Evolutionary conservation across 2,888 invertebrate genomes (phyloP), one percentile per base, ranked within the genome.

Genomic region (Rhamphomyia laevipes): DNA sequence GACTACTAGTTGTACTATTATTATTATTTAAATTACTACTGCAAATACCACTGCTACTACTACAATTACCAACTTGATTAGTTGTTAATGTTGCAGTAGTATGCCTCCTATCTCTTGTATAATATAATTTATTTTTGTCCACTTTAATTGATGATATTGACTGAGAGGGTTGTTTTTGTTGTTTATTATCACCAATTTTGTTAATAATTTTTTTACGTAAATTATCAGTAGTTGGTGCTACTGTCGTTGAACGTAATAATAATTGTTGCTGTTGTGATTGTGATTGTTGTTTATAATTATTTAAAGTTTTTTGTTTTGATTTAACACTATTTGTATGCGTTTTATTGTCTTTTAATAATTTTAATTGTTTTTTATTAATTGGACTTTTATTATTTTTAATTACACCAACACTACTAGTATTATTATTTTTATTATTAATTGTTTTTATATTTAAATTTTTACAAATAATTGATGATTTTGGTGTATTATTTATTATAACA

Each of bases 231-330:
- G 21, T 6, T 21, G 35, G 42, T 27, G 21, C 12, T 41, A 48
- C 35, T 51, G 51, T 48, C 51, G 51, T 44, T 53, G 49, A 49
- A 49, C 27, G 48, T n/a, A 37, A 50, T 51, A 40, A 40, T 47
- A 53, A 43, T 40, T 51, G 47, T 31, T 53, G 52, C 43, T 46
- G 50, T 38, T 46, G 47, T 33, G 47, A 48, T 15, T 43, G 49
- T 27, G 27, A 45, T 46, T 37, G 43, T 31, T 44, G 50, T 31
- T 45, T 45, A 46, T 47, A 47, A 46, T 55, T 55, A 57, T 46
- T 46, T 54, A 51, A 54, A 55, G 43, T 55, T 53, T 54, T 57
- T 57, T n/a, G 47, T 47, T n/a, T 42, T 27, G 23, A 23, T 23
- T 23, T 27, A 23, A 42, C 23, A 42, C 27, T 42, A 21, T 21